Evolutionary conservation across 2,797 vertebrate genomes (phyloP), one percentile per base, ranked within the genome.

Genomic region (Hippocampus kuda): DNA sequence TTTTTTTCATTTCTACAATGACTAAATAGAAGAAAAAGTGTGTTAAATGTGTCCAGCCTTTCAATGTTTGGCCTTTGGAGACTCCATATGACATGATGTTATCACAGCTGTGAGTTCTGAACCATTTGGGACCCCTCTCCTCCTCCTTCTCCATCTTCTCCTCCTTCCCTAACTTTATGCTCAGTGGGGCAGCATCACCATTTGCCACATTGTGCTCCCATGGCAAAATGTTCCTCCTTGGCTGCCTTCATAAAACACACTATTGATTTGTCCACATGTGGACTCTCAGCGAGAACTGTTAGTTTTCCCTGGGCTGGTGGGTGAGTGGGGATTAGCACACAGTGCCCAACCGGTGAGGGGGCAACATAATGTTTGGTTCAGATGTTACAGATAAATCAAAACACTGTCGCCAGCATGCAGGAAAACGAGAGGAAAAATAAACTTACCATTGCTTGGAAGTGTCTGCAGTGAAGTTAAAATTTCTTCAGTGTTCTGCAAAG

Each of bases 91-190:
- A 73, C 24, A 65, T 77, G 84, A 77, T 89, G 85, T 90, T 90
- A 86, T 89, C 86, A 90, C 90, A 92, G 91, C 90, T 91, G 90
- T 84, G 83, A 80, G 76, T 85, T 85, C 77, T 85, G 80, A 81
- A 85, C 79, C 87, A 81, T 89, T 91, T 90, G 91, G 82, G 30
- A 34, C 73, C 84, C 78, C 79, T 44, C 42, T 13, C 41, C 38
- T 26, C 41, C 7, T 34, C 27, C 13, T 61, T 20, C 16, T 34
- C 7, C 16, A 18, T 61, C 30, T 20, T 42, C 38, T 7, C 12
- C 12, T 24, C 4, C 10, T 27, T 7, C 59, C 8, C 59, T 27
- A 12, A 57, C 56, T 27, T 38, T 57, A 57, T 59, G 5, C 56
- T 22, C 59, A 18, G 16, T 61, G 27, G 27, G 59, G 18, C 8